phyloP scores from a whole-genome alignment of 2,113 vertebrate genomes.

The Anolis carolinensis region DNA sequence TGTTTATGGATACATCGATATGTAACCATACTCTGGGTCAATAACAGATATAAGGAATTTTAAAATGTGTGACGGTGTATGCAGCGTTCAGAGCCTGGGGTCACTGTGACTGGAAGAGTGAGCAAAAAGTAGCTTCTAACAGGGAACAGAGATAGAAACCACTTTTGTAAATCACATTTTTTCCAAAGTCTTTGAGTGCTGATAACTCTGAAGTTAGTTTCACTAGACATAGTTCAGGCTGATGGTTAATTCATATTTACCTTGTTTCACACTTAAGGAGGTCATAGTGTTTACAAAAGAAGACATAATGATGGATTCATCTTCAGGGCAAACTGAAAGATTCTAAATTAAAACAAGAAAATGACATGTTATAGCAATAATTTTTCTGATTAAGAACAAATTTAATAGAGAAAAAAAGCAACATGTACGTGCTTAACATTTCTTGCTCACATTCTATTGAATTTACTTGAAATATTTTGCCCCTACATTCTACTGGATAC shows the following conservation, averaged over 20 bases:
- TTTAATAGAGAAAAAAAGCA: background rate
- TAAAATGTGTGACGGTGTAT: background rate
- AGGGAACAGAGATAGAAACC: background rate
- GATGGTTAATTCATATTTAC: constrained; percentile 64
- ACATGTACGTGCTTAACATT: background rate
- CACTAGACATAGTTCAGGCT: background rate
- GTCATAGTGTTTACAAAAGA: constrained; percentile 99
- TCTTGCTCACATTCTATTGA: background rate
- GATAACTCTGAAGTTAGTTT: background rate
- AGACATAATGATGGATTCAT: constrained; percentile 99
- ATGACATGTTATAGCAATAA: background rate
- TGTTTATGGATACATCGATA: background rate
- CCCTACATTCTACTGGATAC: background rate
- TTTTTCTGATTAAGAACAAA: background rate
- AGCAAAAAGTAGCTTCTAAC: background rate
- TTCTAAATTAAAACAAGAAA: constrained; percentile 78
- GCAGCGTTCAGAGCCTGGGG: background rate
- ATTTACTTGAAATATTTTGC: background rate
- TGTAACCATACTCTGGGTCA: background rate
- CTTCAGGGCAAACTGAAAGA: constrained; percentile 97
- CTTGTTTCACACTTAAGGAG: constrained; percentile 97
- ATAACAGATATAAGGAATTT: background rate
- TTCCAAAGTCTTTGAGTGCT: background rate
- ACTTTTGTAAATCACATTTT: background rate
- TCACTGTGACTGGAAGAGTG: background rate